Evolutionary conservation across 1,140 invertebrate genomes (phyloP).

Genomic region (Steinernema khuongi): DNA sequence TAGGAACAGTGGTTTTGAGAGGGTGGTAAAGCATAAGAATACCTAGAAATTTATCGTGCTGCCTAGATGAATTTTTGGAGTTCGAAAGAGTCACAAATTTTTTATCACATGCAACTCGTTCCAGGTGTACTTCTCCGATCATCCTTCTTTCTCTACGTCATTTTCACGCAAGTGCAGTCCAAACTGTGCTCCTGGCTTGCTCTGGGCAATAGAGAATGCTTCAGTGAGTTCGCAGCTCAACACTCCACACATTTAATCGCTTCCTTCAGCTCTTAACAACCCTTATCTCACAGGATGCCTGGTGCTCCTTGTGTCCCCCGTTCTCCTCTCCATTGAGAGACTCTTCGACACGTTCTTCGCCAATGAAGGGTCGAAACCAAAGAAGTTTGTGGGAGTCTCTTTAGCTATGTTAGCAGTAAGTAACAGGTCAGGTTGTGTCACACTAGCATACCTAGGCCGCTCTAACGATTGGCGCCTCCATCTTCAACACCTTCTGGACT

Average conservation of each 20-base stretch:
- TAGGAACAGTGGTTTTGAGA: too few relatives aligned
- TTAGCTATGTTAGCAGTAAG: background rate
- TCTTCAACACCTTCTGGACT: conserved; percentile 1
- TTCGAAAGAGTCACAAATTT: too few relatives aligned
- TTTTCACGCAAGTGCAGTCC: background rate
- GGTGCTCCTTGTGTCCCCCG: background rate
- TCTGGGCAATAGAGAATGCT: background rate
- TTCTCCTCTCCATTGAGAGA: background rate
- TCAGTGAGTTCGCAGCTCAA: background rate
- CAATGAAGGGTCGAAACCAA: background rate
- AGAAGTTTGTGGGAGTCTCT: background rate
- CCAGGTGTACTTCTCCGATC: background rate
- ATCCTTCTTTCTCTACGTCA: background rate
- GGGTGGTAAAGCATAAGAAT: too few relatives aligned
- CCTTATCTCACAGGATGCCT: background rate
- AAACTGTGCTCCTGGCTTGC: background rate
- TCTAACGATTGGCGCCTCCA: background rate
- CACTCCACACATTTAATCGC: background rate
- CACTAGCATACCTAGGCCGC: background rate
- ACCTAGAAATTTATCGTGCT: too few relatives aligned
- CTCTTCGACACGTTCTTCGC: conserved; percentile 5
- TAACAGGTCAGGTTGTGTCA: background rate
- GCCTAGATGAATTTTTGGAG: too few relatives aligned
- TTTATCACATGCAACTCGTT: background rate
- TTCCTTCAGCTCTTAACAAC: background rate